Evolutionary conservation across 1,140 invertebrate species (phyloP), one percentile per base, ranked within the genome.

Genomic region (Pseudomyrmex sp.): DNA sequence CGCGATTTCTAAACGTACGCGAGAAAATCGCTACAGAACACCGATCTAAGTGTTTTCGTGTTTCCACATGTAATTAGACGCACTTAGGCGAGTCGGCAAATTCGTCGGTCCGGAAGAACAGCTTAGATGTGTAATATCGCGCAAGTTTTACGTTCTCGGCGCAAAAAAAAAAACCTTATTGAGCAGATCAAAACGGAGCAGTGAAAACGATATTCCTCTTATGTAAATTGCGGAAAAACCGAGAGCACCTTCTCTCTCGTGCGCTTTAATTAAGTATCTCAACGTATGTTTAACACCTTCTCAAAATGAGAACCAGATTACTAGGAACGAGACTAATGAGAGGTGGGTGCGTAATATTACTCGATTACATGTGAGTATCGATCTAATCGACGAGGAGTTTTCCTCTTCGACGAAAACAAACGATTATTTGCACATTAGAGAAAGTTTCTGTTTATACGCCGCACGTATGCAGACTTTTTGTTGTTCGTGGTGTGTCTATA

Each of bases 141-240:
- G 44, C 10, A 8, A 65, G n/a, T 44, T 26, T 44, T 52, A 46
- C 20, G n/a, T 20, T 18, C 23, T 10, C 13, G 8, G 8, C 26
- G 18, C n/a, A 18, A 8, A 48, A 26, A 2, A 2, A 44, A 68
- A 18, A 50, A 66, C 4, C 5, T 76, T 66, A 44, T 35, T 10
- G 54, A 13, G n/a, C 0, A 44, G 20, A 18, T 58, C 54, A 26
- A 79, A 58, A 58, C 46, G 12, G 44, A 79, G 70, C 35, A 35
- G 35, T 70, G 44, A 59, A 80, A 69, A 69, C 44, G 9, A 20
- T 69, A 69, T 3, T 23, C 44, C 52, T 70, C 65, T 79, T 79
- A 70, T 70, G 23, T 70, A 80, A 80, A 80, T 80, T 50, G 56
- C 76, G 65, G 76, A 72, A 79, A 69, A 79, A 23, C 2, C 20